These are phyloP conservation scores for Volucella inanis DNA, from an alignment of 2,888 invertebrate genomes.

Conservation along the genomic window DNA sequence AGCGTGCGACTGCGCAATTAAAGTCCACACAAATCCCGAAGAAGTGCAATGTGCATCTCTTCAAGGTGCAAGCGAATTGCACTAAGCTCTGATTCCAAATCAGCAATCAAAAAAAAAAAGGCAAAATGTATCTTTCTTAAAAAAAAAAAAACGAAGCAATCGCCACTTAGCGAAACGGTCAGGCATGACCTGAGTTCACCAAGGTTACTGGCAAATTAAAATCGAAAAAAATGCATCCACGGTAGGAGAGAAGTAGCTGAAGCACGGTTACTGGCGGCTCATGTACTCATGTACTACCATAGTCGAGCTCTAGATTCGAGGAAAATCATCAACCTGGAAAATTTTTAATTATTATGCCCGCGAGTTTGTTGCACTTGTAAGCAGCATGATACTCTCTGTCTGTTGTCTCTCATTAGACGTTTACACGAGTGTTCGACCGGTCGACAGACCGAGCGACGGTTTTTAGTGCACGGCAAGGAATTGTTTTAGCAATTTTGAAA, in stretches of 20 bases:
- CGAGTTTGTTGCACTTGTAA: conserved; percentile 66
- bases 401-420: too few relatives aligned
- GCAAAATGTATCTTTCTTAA: conserved; percentile 11
- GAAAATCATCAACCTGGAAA: conserved; percentile 69
- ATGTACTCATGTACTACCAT: background rate
- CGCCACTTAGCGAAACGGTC: conserved; percentile 73
- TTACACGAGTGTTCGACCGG: background rate
- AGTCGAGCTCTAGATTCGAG: conserved; percentile 56
- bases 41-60: conserved; percentile 56
- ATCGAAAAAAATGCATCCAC: conserved; percentile 58
- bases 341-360: conserved; percentile 67
- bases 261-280: conserved; percentile 22
- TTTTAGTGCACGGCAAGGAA: conserved; percentile 56
- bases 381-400: conserved; percentile 44
- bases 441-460: conserved; percentile 18
- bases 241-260: background rate
- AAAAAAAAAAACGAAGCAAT: conserved; percentile 17
- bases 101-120: conserved; percentile 31
- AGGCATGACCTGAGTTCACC: conserved; percentile 74
- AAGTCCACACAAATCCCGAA: conserved; percentile 53
- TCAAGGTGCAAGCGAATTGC: conserved; percentile 29
- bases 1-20: conserved; percentile 72
- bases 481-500: conserved; percentile 57
- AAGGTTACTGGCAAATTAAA: conserved; percentile 73
- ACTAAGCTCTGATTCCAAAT: conserved; percentile 55